phyloP scores from a whole-genome alignment of 2,888 invertebrate genomes.

The Anticlea derivata region DNA sequence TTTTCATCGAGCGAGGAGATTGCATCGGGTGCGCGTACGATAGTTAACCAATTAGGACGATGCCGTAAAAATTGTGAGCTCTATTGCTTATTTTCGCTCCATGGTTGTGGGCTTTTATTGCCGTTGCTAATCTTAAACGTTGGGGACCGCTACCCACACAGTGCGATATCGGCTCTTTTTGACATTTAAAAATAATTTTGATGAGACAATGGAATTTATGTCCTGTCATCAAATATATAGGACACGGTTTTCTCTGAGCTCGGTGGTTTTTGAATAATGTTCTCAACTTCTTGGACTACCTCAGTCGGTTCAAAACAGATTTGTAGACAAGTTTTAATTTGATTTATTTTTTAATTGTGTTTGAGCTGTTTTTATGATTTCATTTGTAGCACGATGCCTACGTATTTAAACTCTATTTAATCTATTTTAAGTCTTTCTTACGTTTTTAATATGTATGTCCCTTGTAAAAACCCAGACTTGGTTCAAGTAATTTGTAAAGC shows the following conservation, averaged over 20 bases:
- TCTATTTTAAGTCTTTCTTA: not conserved
- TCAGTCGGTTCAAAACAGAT: not conserved
- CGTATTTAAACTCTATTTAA: no score
- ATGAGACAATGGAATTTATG: constrained; percentile 27
- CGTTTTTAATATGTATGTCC: not conserved
- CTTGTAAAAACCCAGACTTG: no score
- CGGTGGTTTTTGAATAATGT: constrained; percentile 11
- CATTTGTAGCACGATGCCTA: no score
- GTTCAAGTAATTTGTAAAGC: no score
- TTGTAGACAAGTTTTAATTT: no score
- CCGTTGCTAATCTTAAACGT: constrained; percentile 71
- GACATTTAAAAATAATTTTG: constrained; percentile 52
- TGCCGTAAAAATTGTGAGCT: not conserved
- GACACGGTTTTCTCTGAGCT: constrained; percentile 20
- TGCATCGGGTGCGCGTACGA: no score
- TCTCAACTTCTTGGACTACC: constrained; percentile 6
- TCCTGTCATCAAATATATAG: constrained; percentile 28
- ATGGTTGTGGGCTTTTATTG: constrained; percentile 57
- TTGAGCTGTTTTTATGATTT: no score
- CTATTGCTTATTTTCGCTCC: constrained; percentile 12
- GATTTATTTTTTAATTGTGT: no score
- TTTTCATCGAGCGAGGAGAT: no score
- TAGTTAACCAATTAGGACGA: no score
- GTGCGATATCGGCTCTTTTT: constrained; percentile 62
- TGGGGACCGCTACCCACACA: constrained; percentile 65